Evolutionary conservation across 1,140 invertebrate genomes (phyloP), one percentile per base, ranked within the genome.

Genomic region (Sarcophaga bullata): DNA sequence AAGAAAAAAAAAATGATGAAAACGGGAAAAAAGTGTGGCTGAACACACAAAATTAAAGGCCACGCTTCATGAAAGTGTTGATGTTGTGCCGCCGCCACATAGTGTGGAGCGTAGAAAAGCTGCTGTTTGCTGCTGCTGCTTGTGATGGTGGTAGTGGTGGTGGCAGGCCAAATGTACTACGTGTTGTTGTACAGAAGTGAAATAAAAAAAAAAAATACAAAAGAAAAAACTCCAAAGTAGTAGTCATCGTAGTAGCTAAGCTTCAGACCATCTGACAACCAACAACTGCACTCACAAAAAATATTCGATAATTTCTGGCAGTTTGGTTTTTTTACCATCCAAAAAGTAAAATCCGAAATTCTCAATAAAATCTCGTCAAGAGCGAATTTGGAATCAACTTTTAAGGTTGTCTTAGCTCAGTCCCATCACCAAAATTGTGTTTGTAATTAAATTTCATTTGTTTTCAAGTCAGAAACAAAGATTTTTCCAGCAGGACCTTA

Each of bases 21-120:
- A 37, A 37, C 25, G 25, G 25, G 25, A 37, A 37, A 68, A 80
- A 80, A 80, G 82, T 83, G 82, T 83, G 82, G 82, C 76, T 80
- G 82, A 72, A 72, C 58, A 82, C 81, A 82, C 82, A 83, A 83
- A 83, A 83, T 83, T 83, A 83, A 83, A 80, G 82, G 82, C 82
- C 82, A 83, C 82, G 82, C 82, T 83, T 83, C 82, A 83, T 83
- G 80, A 83, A 83, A 83, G 82, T 83, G 82, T 83, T 83, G 82
- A 83, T 80, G 78, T 83, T 83, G 50, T 83, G 78, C 82, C 82
- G 78, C 82, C 82, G 82, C 76, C 82, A 80, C 58, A 82, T 73
- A 80, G 54, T 78, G 80, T 81, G 68, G 80, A 73, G 50, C 25
- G 46, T 49, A 15, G 19, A 68, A 46, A 13, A 19, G 81, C 72